Evolutionary conservation across 2,888 invertebrate species (phyloP).

Genomic region (Pemphredon lugubris): DNA sequence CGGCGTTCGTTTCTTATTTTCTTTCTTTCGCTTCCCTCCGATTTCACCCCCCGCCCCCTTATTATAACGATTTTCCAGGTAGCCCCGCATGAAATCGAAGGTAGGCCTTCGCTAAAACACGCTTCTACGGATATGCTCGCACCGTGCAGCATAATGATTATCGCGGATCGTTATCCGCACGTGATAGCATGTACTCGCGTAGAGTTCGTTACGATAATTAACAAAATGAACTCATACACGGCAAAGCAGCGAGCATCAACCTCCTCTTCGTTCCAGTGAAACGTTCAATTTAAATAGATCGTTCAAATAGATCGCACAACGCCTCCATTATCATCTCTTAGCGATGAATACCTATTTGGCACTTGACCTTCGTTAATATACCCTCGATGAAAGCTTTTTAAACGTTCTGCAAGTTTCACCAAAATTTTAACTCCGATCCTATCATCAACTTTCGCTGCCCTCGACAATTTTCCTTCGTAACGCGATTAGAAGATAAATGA

Average conservation of each 20-base stretch:
- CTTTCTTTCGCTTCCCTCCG: slow-evolving; percentile 4
- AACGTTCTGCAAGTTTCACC: no score
- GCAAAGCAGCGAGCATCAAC: background rate
- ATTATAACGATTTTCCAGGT: slow-evolving; percentile 25
- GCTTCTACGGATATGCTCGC: slow-evolving; percentile 30
- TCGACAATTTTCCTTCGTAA: no score
- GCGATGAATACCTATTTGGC: no score
- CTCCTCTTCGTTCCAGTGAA: background rate
- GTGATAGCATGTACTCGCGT: slow-evolving; percentile 40
- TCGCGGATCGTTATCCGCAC: slow-evolving; percentile 56
- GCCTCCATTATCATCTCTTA: no score
- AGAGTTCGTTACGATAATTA: slow-evolving; percentile 68
- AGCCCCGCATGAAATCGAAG: slow-evolving; percentile 35
- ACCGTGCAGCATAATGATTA: slow-evolving; percentile 61
- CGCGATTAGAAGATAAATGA: no score
- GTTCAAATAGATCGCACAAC: background rate
- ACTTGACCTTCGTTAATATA: no score
- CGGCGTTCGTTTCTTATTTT: slow-evolving; percentile 12
- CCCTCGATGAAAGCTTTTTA: no score
- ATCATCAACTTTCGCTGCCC: no score
- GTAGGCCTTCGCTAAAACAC: slow-evolving; percentile 3
- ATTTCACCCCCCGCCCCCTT: slow-evolving; percentile 1
- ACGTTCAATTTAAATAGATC: background rate
- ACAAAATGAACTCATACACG: slow-evolving; percentile 60
- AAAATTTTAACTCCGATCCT: no score